Evolutionary conservation across 2,797 vertebrate species (phyloP).

Genomic region (Onychomys arenicola): DNA sequence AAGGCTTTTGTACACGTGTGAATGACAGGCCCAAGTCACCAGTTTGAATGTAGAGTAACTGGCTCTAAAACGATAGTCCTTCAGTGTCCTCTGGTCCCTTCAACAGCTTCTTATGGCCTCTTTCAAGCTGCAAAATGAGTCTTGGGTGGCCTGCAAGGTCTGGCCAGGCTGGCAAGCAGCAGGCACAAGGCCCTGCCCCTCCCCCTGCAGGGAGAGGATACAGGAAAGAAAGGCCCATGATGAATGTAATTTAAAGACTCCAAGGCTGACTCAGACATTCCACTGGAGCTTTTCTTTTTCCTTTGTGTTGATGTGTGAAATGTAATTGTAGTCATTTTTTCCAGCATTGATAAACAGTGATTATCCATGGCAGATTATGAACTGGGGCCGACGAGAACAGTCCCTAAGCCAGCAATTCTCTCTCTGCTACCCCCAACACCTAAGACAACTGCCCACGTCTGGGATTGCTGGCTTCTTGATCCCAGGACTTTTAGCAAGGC

Average conservation of each 20-base stretch:
- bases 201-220: constrained; percentile 11
- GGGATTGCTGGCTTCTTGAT: neutral
- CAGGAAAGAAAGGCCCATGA: constrained; percentile 61
- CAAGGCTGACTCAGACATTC: constrained; percentile 89
- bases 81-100: neutral
- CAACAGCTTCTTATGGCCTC: neutral
- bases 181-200: constrained; percentile 62
- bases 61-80: neutral
- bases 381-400: constrained; percentile 57
- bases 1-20: neutral
- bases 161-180: constrained; percentile 3
- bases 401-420: constrained; percentile 40
- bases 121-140: neutral
- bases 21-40: neutral
- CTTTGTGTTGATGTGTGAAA: constrained; percentile 83
- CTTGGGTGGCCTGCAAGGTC: neutral
- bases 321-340: constrained; percentile 88
- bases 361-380: constrained; percentile 85
- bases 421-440: constrained; percentile 10
- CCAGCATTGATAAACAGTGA: constrained; percentile 88
- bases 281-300: constrained; percentile 84
- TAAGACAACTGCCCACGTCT: neutral
- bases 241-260: constrained; percentile 83
- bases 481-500: neutral
- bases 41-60: neutral